Base-by-base conservation (phyloP, 2,888 invertebrate species). In the Asteroscopus sphinx region DNA sequence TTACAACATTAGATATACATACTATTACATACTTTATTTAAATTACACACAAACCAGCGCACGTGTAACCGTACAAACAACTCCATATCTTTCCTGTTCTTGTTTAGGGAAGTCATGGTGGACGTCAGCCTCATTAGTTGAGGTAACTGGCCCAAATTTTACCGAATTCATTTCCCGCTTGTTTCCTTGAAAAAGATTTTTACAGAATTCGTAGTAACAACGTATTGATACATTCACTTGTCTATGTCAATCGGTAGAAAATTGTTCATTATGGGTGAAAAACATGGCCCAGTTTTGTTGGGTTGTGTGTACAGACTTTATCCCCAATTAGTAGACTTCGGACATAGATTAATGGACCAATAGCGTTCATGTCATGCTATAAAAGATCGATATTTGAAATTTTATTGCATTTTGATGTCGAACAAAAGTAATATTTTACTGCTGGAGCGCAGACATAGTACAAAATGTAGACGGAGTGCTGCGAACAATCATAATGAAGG, bases 81-180 rank as follows among this genome's bases (percentile, higher is more conserved):
- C 76, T 90, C 89, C 32, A 81, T 26, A 15, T n/a, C 25, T 79
- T 82, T 72, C 5, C 57, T 86, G 77, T 87, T 82, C 86, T 79
- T 81, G 81, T 87, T 89, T 88, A 84, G 83, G 84, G 83, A 80
- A 89, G 89, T 89, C 85, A 89, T 87, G 86, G 87, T 83, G 90
- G 91, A 90, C 87, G 86, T 92, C 86, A 86, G 92, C 87, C 89
- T 90, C 92, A 92, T 93, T 92, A 93, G 89, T 86, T 87, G 85
- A 90, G 89, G 91, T 92, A 91, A 89, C 88, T 88, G 91, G 87
- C 83, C 87, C 83, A 88, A 91, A 91, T 85, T 89, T 90, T 83
- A 77, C 86, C 84, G 60, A 82, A 89, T 89, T 92, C 91, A 92
- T 87, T 90, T 89, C 84, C 89, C 80, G 79, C 80, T 76, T 79